phyloP scores from a whole-genome alignment of 2,797 vertebrate genomes.

The Discoglossus pictus region DNA sequence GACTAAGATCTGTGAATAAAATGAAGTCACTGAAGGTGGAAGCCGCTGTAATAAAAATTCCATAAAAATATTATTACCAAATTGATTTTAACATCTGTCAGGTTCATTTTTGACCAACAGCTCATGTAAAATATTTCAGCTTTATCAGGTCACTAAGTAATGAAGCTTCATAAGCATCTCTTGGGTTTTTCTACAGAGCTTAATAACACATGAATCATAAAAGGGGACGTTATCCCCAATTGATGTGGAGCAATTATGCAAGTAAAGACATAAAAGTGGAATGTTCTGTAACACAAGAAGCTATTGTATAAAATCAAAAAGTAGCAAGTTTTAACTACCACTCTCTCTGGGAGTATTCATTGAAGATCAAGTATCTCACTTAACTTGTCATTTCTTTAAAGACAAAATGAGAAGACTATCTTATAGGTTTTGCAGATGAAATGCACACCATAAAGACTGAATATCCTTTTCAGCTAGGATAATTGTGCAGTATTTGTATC shows the following conservation, averaged over 20 bases:
- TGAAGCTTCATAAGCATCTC: constrained; percentile 21
- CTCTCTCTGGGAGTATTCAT: constrained; percentile 5
- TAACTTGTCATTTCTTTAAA: neutral
- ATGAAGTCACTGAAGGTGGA: neutral
- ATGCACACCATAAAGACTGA: neutral
- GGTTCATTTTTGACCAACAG: constrained; percentile 17
- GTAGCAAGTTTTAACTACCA: constrained; percentile 1
- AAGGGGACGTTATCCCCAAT: constrained; percentile 19
- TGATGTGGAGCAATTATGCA: neutral
- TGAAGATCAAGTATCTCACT: constrained; percentile 3
- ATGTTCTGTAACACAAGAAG: neutral
- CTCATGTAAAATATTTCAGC: constrained; percentile 26
- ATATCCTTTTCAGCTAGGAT: no score
- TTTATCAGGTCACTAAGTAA: constrained; percentile 22
- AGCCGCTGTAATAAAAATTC: constrained; percentile 11
- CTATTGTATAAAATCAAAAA: constrained; percentile 24
- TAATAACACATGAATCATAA: constrained; percentile 28
- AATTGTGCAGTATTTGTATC: no score
- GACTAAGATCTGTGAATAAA: neutral
- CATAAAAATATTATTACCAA: constrained; percentile 7
- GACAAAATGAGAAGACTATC: constrained; percentile 1
- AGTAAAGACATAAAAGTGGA: constrained; percentile 12
- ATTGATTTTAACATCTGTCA: constrained; percentile 22
- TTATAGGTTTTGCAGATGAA: neutral
- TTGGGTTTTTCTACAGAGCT: constrained; percentile 17